A percentile compares a stretch with the other conserved stretches of the same genome.
Evolutionary conservation across 2,113 vertebrate species (phyloP).

Genomic region (Fregetta grallaria): DNA sequence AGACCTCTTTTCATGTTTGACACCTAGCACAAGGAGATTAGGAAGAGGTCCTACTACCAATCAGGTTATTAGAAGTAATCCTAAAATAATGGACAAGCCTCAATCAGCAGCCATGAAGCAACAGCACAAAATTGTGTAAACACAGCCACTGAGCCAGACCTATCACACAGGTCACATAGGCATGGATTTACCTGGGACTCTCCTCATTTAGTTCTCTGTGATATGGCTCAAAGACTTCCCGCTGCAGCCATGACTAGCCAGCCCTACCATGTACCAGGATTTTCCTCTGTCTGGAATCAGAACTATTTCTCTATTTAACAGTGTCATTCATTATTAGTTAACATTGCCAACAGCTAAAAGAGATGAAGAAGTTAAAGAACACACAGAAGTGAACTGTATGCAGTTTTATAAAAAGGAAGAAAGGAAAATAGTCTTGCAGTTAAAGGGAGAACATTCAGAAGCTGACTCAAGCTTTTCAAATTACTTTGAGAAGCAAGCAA

Average conservation of each 20-base stretch:
- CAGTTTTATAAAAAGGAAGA: background rate
- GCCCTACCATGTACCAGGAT: background rate
- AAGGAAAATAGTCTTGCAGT: background rate
- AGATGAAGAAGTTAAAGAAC: background rate
- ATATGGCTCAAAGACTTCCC: background rate
- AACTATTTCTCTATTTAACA: background rate
- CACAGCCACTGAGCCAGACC: background rate
- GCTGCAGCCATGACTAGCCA: background rate
- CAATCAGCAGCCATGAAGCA: background rate
- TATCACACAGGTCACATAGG: background rate
- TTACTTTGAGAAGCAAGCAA: background rate
- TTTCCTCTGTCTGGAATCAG: background rate
- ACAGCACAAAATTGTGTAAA: background rate
- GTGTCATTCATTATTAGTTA: background rate
- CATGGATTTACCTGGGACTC: background rate
- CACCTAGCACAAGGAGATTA: background rate
- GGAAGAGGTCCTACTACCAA: background rate
- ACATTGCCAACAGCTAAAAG: background rate
- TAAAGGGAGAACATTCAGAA: background rate
- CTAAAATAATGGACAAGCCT: background rate
- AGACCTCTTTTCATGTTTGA: background rate
- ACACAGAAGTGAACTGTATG: background rate
- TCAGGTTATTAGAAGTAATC: background rate
- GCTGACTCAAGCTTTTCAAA: background rate
- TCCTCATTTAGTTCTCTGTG: background rate